phyloP scores from a whole-genome alignment of 2,113 vertebrate genomes.

The Electrona antarctica region DNA sequence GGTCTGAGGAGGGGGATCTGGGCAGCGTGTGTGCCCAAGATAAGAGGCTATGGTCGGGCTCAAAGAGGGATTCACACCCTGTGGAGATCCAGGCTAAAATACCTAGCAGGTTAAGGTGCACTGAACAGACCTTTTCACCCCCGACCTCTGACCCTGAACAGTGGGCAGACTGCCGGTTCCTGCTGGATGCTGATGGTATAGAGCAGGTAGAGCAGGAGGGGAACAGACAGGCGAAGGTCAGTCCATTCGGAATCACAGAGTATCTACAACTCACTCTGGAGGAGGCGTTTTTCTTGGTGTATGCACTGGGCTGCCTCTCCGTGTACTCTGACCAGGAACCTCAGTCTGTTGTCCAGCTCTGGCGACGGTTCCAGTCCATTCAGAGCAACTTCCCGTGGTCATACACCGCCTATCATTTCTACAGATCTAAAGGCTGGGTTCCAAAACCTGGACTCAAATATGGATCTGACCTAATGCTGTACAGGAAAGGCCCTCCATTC shows the following conservation, averaged over 20 bases:
- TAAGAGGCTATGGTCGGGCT: not conserved
- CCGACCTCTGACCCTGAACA: too few species aligned
- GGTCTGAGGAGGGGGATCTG: not conserved
- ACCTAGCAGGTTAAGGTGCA: too few species aligned
- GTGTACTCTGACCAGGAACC: constrained; percentile 84
- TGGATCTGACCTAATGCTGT: constrained; percentile 93
- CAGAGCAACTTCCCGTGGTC: constrained; percentile 83
- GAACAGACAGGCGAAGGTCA: constrained; percentile 80
- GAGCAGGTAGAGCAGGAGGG: constrained; percentile 21
- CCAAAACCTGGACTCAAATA: constrained; percentile 94
- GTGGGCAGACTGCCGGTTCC: too few species aligned
- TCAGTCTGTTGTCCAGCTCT: constrained; percentile 83
- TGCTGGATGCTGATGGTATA: too few species aligned
- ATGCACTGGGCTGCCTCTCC: constrained; percentile 89
- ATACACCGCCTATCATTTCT: constrained; percentile 92
- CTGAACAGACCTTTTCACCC: too few species aligned
- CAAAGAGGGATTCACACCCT: not conserved
- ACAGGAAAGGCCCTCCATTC: constrained; percentile 95
- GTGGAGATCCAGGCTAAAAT: constrained; percentile 2
- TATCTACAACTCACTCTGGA: constrained; percentile 92
- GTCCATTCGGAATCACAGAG: constrained; percentile 86
- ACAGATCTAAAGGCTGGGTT: constrained; percentile 91
- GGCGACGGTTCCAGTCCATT: constrained; percentile 79
- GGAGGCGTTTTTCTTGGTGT: constrained; percentile 98
- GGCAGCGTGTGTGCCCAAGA: not conserved